Percentiles rank a stretch among this genome's conserved stretches.
Evolutionary conservation across 2,797 vertebrate genomes (phyloP).

Genomic region (Microctenopoma stevenorrisi): DNA sequence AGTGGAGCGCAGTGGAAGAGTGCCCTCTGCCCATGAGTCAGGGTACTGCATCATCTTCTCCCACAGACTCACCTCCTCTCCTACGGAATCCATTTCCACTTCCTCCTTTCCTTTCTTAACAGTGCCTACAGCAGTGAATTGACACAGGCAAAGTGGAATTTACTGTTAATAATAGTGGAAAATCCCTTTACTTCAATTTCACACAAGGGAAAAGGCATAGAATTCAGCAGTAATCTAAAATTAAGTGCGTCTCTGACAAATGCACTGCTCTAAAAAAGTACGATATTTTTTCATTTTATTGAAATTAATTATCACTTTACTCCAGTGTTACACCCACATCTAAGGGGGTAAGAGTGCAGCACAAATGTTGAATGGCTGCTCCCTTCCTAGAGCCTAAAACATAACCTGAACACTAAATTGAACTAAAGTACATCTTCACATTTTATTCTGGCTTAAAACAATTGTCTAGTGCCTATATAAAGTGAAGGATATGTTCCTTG

Average conservation of each 20-base stretch:
- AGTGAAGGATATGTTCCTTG: neutral
- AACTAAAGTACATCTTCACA: neutral
- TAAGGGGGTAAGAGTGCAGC: neutral
- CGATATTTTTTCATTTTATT: neutral
- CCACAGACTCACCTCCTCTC: constrained; percentile 95
- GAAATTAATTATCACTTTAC: constrained; percentile 1
- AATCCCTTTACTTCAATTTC: constrained; percentile 18
- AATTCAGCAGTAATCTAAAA: constrained; percentile 16
- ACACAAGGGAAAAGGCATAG: neutral
- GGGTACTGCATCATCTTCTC: constrained; percentile 97
- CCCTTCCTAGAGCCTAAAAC: neutral
- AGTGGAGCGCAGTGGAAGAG: constrained; percentile 89
- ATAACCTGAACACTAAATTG: neutral
- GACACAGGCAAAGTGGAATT: constrained; percentile 9
- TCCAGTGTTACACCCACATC: neutral
- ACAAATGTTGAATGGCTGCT: neutral
- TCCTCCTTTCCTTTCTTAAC: constrained; percentile 79
- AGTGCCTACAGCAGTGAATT: constrained; percentile 58
- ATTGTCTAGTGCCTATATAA: neutral
- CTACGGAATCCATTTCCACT: constrained; percentile 88
- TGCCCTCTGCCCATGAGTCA: constrained; percentile 96
- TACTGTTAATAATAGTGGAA: neutral
- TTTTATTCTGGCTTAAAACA: neutral
- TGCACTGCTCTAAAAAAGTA: neutral
- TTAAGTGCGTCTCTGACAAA: neutral